phyloP scores from a whole-genome alignment of 92 coral and sea anemone species.

The Blastomussa wellsi region DNA sequence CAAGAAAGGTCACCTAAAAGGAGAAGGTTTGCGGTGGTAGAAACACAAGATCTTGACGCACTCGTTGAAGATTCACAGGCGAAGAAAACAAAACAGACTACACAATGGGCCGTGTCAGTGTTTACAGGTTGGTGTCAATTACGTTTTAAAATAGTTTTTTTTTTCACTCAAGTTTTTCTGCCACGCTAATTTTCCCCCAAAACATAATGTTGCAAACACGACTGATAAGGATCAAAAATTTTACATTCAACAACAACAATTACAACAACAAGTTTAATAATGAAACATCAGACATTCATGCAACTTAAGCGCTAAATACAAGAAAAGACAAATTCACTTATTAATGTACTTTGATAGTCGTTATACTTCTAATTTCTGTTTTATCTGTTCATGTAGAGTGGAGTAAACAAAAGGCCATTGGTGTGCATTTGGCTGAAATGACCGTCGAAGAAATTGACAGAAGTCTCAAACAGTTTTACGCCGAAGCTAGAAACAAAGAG shows the following conservation, averaged over 20 bases:
- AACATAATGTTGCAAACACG: neutral
- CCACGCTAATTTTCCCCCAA: neutral
- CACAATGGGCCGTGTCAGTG: constrained; percentile 50
- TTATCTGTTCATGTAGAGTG: constrained; percentile 29
- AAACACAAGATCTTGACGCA: constrained; percentile 4
- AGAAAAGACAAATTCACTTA: neutral
- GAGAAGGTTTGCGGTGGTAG: neutral
- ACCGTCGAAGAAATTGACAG: constrained; percentile 36
- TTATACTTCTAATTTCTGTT: neutral
- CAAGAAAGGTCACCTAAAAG: neutral
- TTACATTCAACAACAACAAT: too few relatives aligned
- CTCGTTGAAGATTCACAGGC: constrained; percentile 23
- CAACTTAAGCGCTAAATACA: neutral
- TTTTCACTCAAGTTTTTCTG: neutral
- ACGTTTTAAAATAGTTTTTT: neutral
- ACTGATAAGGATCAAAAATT: neutral
- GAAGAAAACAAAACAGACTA: constrained; percentile 27
- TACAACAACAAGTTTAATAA: too few relatives aligned
- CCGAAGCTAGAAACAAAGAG: constrained; percentile 49
- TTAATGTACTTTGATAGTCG: neutral
- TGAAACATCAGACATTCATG: too few relatives aligned
- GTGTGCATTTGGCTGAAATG: constrained; percentile 36
- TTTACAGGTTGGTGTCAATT: constrained; percentile 28
- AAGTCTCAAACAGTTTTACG: constrained; percentile 51
- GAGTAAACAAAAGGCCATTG: constrained; percentile 27